Percentiles rank a stretch among this genome's conserved stretches.
Evolutionary conservation across 92 coral and sea anemone genomes (phyloP).

Genomic region (Actinostola sp.): DNA sequence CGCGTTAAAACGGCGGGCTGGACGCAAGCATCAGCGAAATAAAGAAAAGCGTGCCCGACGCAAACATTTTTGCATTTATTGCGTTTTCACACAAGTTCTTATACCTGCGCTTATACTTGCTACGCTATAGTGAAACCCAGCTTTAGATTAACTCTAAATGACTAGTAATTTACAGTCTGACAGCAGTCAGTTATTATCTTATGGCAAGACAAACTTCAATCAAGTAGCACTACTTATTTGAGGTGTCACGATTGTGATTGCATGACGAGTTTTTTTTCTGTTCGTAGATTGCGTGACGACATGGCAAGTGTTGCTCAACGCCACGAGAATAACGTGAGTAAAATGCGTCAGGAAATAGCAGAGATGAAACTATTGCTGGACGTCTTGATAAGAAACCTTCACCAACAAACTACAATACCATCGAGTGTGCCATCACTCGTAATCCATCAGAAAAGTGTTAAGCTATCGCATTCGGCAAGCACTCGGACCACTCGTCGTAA

Average conservation of each 20-base stretch:
- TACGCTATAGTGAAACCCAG: too few relatives aligned
- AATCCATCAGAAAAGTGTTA: constrained; percentile 10
- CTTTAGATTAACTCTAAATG: too few relatives aligned
- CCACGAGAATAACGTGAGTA: constrained; percentile 67
- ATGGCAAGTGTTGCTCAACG: constrained; percentile 64
- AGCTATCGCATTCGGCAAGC: constrained; percentile 41
- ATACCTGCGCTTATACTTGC: too few relatives aligned
- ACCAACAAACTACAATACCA: constrained; percentile 10
- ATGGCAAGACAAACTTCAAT: too few relatives aligned
- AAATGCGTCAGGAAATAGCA: constrained; percentile 84
- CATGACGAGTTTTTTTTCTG: constrained; percentile 3
- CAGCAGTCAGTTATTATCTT: too few relatives aligned
- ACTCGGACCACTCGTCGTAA: constrained; percentile 30
- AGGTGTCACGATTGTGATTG: not conserved
- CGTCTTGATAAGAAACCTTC: constrained; percentile 51
- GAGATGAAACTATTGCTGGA: constrained; percentile 78
- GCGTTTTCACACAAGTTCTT: too few relatives aligned
- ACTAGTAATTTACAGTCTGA: too few relatives aligned
- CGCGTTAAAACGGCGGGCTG: too few relatives aligned
- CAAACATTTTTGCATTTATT: too few relatives aligned
- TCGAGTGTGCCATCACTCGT: not conserved
- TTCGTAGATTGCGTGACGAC: constrained; percentile 70
- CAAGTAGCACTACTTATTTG: not conserved
- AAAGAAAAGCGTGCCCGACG: too few relatives aligned
- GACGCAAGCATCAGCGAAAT: too few relatives aligned